Percentiles rank a stretch among this genome's conserved stretches.
phyloP scores from a whole-genome alignment of 2,797 vertebrate genomes.

The Melanotaenia pygmaea region DNA sequence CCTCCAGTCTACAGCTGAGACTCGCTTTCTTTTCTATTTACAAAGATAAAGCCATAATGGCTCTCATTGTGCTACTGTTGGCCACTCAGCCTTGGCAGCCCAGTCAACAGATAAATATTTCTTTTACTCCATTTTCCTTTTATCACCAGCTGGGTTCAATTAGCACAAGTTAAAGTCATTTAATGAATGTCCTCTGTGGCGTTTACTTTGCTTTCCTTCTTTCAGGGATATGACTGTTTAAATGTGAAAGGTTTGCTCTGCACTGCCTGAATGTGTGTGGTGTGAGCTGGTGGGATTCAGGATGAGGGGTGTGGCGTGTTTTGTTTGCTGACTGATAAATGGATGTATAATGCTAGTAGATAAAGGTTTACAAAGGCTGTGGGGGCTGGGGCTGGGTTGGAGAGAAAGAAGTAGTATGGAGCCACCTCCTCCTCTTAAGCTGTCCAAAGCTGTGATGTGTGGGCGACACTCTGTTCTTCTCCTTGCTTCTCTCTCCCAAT shows the following conservation, averaged over 20 bases:
- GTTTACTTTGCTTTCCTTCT: conserved; percentile 73
- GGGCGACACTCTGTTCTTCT: conserved; percentile 60
- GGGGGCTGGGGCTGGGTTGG: conserved; percentile 27
- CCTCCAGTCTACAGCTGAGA: conserved; percentile 41
- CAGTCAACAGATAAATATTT: conserved; percentile 75
- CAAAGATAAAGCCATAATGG: conserved; percentile 82
- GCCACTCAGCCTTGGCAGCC: conserved; percentile 70
- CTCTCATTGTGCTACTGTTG: conserved; percentile 77
- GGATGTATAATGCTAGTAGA: conserved; percentile 71
- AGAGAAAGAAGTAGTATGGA: conserved; percentile 38
- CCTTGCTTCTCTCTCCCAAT: conserved; percentile 36
- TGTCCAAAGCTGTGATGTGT: conserved; percentile 70
- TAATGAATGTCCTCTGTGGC: conserved; percentile 80
- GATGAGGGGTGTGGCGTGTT: conserved; percentile 60
- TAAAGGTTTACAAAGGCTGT: conserved; percentile 63
- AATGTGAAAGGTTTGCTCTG: conserved; percentile 52
- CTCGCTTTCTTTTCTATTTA: conserved; percentile 73
- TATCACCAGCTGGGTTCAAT: conserved; percentile 76
- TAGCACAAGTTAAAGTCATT: conserved; percentile 78
- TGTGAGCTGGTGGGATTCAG: conserved; percentile 52
- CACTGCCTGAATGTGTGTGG: conserved; percentile 23
- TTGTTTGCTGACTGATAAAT: conserved; percentile 78
- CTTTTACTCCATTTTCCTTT: conserved; percentile 68
- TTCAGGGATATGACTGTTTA: conserved; percentile 72
- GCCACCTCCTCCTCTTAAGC: conserved; percentile 44